A percentile compares a stretch with the other conserved stretches of the same genome.
phyloP scores from a whole-genome alignment of 2,888 invertebrate genomes.

The Hofmannophila pseudospretella region DNA sequence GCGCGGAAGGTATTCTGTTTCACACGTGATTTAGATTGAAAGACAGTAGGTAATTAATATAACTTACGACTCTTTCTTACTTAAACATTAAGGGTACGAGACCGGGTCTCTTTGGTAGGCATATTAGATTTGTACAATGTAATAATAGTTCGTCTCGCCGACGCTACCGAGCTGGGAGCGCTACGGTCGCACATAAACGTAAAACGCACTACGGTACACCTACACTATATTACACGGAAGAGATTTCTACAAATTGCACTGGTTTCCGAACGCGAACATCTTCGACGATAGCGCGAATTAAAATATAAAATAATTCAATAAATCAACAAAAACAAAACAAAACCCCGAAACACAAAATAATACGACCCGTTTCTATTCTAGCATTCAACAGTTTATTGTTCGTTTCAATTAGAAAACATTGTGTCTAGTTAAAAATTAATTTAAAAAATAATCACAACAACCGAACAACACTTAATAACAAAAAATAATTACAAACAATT shows the following conservation, averaged over 20 bases:
- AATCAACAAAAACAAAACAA: slow-evolving; percentile 71
- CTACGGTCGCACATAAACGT: slow-evolving; percentile 54
- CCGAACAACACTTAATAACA: slow-evolving; percentile 78
- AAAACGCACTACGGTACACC: slow-evolving; percentile 68
- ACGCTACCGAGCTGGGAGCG: slow-evolving; percentile 45
- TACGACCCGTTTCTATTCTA: slow-evolving; percentile 77
- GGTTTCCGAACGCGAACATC: slow-evolving; percentile 75
- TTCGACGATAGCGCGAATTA: slow-evolving; percentile 70
- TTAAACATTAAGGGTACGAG: slow-evolving; percentile 76
- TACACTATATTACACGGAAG: slow-evolving; percentile 75
- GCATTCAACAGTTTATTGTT: slow-evolving; percentile 75
- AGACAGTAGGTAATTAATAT: slow-evolving; percentile 58
- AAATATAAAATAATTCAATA: slow-evolving; percentile 66
- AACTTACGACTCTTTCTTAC: slow-evolving; percentile 72
- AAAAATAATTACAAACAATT: slow-evolving; percentile 75
- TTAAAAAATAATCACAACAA: slow-evolving; percentile 75
- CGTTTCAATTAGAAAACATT: slow-evolving; percentile 58
- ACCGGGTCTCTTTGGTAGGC: slow-evolving; percentile 80
- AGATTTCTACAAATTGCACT: slow-evolving; percentile 78
- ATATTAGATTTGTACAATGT: slow-evolving; percentile 77
- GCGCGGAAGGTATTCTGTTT: slow-evolving; percentile 67
- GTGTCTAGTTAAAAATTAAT: slow-evolving; percentile 59
- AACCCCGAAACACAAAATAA: slow-evolving; percentile 75
- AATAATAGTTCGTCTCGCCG: slow-evolving; percentile 63
- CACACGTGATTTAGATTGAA: slow-evolving; percentile 53